phyloP scores from a whole-genome alignment of 2,797 vertebrate species.

The Loriculus beryllinus region DNA sequence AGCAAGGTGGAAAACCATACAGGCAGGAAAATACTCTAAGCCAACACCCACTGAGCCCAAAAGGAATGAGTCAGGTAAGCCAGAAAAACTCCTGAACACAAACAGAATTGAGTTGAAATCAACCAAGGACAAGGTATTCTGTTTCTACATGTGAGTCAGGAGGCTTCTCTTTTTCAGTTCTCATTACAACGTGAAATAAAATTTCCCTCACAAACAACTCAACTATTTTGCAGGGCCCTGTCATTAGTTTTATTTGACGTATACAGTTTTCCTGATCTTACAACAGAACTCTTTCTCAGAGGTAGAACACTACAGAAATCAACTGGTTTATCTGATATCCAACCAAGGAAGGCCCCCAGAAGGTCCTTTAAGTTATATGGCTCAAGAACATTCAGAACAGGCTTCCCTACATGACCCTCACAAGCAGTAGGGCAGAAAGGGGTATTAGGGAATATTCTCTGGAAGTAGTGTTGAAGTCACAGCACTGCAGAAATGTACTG shows the following conservation, averaged over 20 bases:
- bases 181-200: neutral
- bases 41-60: neutral
- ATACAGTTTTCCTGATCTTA: neutral
- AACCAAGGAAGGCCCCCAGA: neutral
- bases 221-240: neutral
- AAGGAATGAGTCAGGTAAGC: neutral
- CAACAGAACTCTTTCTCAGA: neutral
- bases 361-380: neutral
- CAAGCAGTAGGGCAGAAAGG: neutral
- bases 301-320: neutral
- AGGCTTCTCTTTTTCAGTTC: neutral
- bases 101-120: neutral
- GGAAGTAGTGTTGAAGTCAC: neutral
- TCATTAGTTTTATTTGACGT: neutral
- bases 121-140: neutral
- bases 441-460: neutral
- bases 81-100: neutral
- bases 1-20: neutral
- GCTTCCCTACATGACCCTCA: neutral
- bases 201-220: neutral
- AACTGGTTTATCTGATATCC: neutral
- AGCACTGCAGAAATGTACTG: neutral
- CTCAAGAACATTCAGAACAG: neutral
- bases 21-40: neutral
- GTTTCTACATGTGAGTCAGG: neutral